Evolutionary conservation across 2,888 invertebrate species (phyloP).

Genomic region (Agriopis marginaria): DNA sequence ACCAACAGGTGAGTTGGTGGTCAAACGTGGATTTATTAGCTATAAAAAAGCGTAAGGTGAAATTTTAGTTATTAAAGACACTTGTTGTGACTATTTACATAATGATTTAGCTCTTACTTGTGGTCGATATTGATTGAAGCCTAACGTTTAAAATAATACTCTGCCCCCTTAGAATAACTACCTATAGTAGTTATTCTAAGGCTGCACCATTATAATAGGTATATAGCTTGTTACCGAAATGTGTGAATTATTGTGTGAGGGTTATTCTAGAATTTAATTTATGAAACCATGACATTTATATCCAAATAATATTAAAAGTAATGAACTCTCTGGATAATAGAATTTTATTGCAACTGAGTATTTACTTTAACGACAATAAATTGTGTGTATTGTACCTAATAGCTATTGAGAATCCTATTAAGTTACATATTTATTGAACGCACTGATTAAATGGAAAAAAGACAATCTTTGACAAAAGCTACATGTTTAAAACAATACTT

Average conservation of each 20-base stretch:
- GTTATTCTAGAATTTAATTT: neutral
- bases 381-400: too few species aligned
- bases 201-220: neutral
- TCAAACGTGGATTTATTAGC: too few species aligned
- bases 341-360: neutral
- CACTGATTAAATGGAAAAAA: too few species aligned
- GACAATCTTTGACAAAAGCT: too few species aligned
- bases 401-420: neutral
- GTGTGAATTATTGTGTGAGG: slow-evolving; percentile 6
- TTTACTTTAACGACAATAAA: neutral
- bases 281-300: neutral
- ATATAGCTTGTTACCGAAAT: neutral
- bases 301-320: neutral
- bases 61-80: neutral
- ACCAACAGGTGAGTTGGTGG: too few species aligned
- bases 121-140: too few species aligned
- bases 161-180: too few species aligned
- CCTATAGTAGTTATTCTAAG: too few species aligned
- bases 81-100: neutral
- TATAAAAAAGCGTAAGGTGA: neutral
- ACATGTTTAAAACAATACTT: too few species aligned
- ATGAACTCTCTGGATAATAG: neutral
- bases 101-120: neutral
- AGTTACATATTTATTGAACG: too few species aligned
- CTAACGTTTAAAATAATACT: too few species aligned